Evolutionary conservation across 2,888 invertebrate species (phyloP).

Genomic region (Hofmannophila pseudospretella): DNA sequence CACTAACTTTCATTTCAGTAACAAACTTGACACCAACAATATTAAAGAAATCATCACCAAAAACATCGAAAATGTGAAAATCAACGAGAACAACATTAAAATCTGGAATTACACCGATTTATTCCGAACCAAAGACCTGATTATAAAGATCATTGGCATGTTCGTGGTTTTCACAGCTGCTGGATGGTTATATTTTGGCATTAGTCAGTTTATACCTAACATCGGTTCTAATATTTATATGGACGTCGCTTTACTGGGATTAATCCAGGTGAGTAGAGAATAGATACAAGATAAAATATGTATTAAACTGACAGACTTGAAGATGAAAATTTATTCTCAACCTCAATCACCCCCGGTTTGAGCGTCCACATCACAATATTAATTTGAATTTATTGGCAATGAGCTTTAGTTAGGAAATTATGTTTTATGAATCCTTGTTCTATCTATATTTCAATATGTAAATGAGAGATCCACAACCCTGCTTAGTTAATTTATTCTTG

Average conservation of each 20-base stretch:
- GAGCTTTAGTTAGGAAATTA: too few species aligned
- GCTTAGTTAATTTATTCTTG: too few species aligned
- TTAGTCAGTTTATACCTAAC: constrained; percentile 40
- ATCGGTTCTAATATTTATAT: constrained; percentile 37
- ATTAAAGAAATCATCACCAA: constrained; percentile 34
- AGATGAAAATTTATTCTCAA: too few species aligned
- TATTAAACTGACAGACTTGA: too few species aligned
- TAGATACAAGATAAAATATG: too few species aligned
- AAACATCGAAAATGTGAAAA: constrained; percentile 26
- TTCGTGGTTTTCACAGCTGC: constrained; percentile 33
- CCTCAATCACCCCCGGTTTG: too few species aligned
- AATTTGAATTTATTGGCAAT: too few species aligned
- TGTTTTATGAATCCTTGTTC: too few species aligned
- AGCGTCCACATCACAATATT: too few species aligned
- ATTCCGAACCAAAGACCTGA: constrained; percentile 33
- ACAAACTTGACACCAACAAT: constrained; percentile 27
- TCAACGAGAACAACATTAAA: constrained; percentile 19
- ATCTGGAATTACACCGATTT: constrained; percentile 32
- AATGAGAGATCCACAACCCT: too few species aligned
- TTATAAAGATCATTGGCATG: constrained; percentile 28
- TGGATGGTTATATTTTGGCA: constrained; percentile 40
- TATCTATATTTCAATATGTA: too few species aligned
- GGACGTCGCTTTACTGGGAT: constrained; percentile 32
- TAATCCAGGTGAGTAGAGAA: constrained; percentile 44
- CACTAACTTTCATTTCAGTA: constrained; percentile 32